phyloP scores from a whole-genome alignment of 92 coral and sea anemone genomes.

The Bergia sp. region DNA sequence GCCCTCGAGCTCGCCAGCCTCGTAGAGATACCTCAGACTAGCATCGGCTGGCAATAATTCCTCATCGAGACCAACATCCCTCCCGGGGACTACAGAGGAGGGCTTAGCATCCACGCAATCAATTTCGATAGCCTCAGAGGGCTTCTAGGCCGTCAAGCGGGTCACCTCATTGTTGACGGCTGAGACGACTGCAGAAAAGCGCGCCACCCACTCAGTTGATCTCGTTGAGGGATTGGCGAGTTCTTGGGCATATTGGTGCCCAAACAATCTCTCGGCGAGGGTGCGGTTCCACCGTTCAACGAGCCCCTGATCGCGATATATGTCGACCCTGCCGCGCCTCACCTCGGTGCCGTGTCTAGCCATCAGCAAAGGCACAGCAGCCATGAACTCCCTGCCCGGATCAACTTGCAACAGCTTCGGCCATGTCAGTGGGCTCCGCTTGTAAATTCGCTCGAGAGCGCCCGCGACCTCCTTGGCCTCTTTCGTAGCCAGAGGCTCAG shows the following conservation, averaged over 20 bases:
- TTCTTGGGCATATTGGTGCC: constrained; percentile 37
- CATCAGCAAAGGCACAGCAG: neutral
- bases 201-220: constrained; percentile 19
- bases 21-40: neutral
- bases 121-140: neutral
- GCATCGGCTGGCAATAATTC: neutral
- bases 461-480: constrained; percentile 20
- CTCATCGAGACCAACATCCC: neutral
- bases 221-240: constrained; percentile 1
- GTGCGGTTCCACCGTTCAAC: constrained; percentile 28
- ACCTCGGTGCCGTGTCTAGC: neutral
- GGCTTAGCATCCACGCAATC: no score
- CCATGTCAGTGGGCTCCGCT: constrained; percentile 36
- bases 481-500: constrained; percentile 39
- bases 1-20: neutral
- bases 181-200: constrained; percentile 25
- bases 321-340: constrained; percentile 10
- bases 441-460: constrained; percentile 35
- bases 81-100: neutral
- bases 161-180: constrained; percentile 4
- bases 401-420: constrained; percentile 47
- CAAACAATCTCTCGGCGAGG: constrained; percentile 12
- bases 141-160: constrained; percentile 14
- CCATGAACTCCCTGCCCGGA: constrained; percentile 30
- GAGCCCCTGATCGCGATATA: constrained; percentile 12